phyloP scores from a whole-genome alignment of 1,140 invertebrate genomes.

The Maniola jurtina region DNA sequence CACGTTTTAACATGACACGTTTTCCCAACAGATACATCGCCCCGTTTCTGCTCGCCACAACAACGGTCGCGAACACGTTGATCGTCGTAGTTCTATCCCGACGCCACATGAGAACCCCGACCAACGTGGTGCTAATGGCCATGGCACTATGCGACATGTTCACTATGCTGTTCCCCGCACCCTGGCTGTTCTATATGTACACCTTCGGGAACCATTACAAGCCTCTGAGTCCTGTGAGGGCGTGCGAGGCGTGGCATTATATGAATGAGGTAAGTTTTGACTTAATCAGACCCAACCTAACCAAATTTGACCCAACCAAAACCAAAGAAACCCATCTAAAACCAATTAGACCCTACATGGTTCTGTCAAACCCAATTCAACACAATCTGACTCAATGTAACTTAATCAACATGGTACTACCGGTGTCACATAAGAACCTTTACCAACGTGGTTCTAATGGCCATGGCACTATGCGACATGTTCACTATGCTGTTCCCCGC shows the following conservation, averaged over 20 bases:
- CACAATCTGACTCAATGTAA: too few relatives aligned
- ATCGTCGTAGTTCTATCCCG: slow-evolving; percentile 90
- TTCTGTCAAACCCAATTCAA: too few relatives aligned
- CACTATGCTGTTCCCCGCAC: slow-evolving; percentile 92
- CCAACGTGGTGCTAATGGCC: slow-evolving; percentile 91
- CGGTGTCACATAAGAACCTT: slow-evolving; percentile 45
- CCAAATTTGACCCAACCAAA: too few relatives aligned
- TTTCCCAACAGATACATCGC: slow-evolving; percentile 81
- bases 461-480: too few relatives aligned
- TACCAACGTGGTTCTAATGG: too few relatives aligned
- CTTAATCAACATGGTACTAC: too few relatives aligned
- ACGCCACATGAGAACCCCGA: slow-evolving; percentile 89
- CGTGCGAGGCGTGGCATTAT: slow-evolving; percentile 88
- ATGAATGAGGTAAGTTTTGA: slow-evolving; percentile 86
- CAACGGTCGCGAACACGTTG: slow-evolving; percentile 93
- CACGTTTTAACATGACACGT: too few relatives aligned
- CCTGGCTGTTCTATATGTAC: slow-evolving; percentile 94
- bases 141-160: slow-evolving; percentile 97
- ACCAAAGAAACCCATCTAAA: too few relatives aligned
- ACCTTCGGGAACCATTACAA: slow-evolving; percentile 91
- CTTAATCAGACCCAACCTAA: too few relatives aligned
- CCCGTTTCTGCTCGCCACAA: slow-evolving; percentile 91
- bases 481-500: slow-evolving; percentile 93
- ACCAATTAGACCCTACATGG: too few relatives aligned
- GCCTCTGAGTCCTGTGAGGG: slow-evolving; percentile 84